These are phyloP conservation scores for Fukomys damarensis DNA, from an alignment of 2,113 vertebrate species.

Conservation along the genomic window DNA sequence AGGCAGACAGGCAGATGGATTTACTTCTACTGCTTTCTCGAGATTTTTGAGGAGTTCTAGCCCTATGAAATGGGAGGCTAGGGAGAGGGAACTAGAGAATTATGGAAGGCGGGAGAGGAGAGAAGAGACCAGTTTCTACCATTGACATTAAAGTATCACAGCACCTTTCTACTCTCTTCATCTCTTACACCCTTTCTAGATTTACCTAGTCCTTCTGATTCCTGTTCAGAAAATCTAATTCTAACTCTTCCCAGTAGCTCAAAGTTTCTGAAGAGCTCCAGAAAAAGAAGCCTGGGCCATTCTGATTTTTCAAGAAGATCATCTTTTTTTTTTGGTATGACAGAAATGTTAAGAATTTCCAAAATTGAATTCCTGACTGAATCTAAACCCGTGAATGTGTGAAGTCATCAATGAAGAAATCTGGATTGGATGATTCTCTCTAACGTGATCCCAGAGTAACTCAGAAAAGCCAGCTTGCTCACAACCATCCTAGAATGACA, in stretches of 20 bases:
- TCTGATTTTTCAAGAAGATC: conserved; percentile 20
- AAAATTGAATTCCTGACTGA: background rate
- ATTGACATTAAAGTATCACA: background rate
- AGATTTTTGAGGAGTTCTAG: background rate
- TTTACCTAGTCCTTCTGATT: background rate
- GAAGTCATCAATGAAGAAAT: background rate
- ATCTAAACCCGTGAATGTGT: background rate
- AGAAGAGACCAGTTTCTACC: conserved; percentile 42
- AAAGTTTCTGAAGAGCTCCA: conserved; percentile 8
- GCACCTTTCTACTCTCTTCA: background rate
- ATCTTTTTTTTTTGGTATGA: conserved; percentile 35
- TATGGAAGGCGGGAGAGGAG: background rate
- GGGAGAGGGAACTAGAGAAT: conserved; percentile 3
- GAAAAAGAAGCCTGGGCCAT: background rate
- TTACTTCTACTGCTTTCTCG: conserved; percentile 1
- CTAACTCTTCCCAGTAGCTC: background rate
- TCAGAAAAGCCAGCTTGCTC: conserved; percentile 19
- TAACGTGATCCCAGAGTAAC: conserved; percentile 11
- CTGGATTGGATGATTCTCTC: background rate
- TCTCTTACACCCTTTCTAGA: background rate
- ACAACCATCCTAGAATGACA: background rate
- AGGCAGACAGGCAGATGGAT: background rate
- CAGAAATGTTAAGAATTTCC: conserved; percentile 46
- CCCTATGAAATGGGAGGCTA: background rate
- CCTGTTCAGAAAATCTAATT: conserved; percentile 19